Evolutionary conservation across 2,113 vertebrate species (phyloP).

Genomic region (Perognathus longimembris): DNA sequence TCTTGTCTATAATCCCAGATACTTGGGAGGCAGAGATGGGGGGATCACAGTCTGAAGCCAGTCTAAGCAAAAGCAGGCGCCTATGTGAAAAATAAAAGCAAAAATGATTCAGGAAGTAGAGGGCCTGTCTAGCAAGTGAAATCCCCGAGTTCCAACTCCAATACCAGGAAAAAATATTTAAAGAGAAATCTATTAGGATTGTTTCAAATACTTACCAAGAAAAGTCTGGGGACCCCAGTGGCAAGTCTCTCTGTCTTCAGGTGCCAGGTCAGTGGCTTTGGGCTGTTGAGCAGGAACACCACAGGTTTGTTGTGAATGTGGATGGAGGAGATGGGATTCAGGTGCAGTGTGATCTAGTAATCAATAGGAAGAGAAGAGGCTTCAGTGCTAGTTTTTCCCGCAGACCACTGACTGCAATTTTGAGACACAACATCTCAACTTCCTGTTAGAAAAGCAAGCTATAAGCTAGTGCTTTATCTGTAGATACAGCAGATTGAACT

Average conservation of each 20-base stretch:
- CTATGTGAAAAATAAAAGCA: too few relatives aligned
- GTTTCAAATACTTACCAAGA: slow-evolving; percentile 92
- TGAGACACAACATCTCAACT: neutral
- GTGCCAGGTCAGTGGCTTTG: slow-evolving; percentile 92
- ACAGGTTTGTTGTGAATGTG: slow-evolving; percentile 93
- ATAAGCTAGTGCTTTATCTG: neutral
- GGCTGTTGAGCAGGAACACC: slow-evolving; percentile 95
- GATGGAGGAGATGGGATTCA: slow-evolving; percentile 95
- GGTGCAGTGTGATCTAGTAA: slow-evolving; percentile 91
- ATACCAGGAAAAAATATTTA: too few relatives aligned
- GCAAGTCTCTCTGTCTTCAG: slow-evolving; percentile 94
- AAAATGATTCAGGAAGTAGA: too few relatives aligned
- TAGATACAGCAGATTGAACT: neutral
- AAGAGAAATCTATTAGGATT: neutral
- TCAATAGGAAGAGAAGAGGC: slow-evolving; percentile 49
- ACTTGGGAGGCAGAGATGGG: too few relatives aligned
- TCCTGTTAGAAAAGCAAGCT: neutral
- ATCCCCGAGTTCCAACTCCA: too few relatives aligned
- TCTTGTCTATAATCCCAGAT: too few relatives aligned
- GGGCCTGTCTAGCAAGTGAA: too few relatives aligned
- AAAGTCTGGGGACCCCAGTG: slow-evolving; percentile 88
- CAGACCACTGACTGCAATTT: neutral
- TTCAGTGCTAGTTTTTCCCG: slow-evolving; percentile 17
- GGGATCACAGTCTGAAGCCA: too few relatives aligned
- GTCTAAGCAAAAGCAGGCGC: too few relatives aligned